Conservation (phyloP, 2,797 vertebrate species). For the Phaenicophaeus curvirostris region DNA sequence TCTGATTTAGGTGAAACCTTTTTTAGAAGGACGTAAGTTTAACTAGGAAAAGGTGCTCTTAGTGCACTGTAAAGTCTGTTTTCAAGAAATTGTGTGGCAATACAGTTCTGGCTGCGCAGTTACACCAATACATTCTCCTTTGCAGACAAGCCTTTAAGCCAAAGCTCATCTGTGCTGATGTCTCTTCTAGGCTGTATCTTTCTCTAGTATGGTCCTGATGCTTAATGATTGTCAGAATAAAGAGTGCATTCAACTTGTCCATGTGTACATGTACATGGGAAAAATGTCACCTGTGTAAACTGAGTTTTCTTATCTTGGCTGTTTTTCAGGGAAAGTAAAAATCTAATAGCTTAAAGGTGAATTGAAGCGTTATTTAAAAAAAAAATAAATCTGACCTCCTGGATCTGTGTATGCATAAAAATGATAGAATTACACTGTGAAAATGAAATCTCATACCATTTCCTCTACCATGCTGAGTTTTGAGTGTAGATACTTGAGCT, state of each 20-base stretch:
- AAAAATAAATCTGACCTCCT: background rate
- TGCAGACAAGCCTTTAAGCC: background rate
- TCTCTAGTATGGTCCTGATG: background rate
- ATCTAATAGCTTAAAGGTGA: background rate
- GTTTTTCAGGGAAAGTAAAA: background rate
- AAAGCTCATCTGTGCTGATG: background rate
- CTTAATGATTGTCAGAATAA: background rate
- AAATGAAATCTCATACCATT: background rate
- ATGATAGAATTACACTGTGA: background rate
- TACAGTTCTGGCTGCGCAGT: background rate
- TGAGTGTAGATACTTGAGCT: background rate
- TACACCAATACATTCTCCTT: background rate
- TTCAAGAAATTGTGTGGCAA: background rate
- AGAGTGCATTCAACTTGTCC: background rate
- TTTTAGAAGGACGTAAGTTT: background rate
- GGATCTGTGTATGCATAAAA: background rate
- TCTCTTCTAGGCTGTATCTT: background rate
- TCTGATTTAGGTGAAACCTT: background rate
- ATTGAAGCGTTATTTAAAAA: background rate
- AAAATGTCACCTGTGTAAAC: background rate
- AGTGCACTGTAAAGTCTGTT: background rate
- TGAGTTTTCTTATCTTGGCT: background rate
- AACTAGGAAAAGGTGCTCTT: background rate
- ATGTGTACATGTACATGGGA: fast-evolving
- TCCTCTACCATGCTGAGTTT: background rate